These are phyloP conservation scores for Eulimnadia texana DNA, from an alignment of 1,140 invertebrate genomes.

Conservation along the genomic window DNA sequence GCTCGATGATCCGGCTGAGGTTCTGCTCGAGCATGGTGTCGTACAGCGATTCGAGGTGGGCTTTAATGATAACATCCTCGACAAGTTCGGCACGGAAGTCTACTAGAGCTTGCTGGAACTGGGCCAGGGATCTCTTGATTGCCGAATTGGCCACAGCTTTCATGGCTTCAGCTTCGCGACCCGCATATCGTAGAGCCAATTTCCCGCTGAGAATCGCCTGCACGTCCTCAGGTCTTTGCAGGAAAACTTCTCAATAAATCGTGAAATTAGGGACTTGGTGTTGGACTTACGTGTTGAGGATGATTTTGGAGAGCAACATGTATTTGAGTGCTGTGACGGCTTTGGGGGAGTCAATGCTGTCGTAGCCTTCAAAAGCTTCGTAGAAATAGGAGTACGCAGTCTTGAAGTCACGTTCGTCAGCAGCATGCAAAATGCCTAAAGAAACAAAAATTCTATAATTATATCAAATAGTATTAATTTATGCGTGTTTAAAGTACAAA, in stretches of 20 bases:
- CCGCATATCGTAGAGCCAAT: conserved; percentile 88
- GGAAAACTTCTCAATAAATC: conserved; percentile 7
- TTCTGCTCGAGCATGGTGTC: conserved; percentile 99
- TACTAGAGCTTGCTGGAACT: conserved; percentile 77
- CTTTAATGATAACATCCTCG: conserved; percentile 89
- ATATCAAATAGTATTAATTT: conserved; percentile 6
- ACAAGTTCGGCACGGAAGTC: conserved; percentile 79
- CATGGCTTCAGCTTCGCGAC: conserved; percentile 94
- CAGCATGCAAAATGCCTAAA: conserved; percentile 84
- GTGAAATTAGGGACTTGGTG: neutral
- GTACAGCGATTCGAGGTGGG: conserved; percentile 90
- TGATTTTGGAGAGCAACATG: conserved; percentile 97
- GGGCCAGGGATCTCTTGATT: conserved; percentile 86
- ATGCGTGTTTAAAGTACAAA: too few species aligned
- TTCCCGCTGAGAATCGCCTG: conserved; percentile 90
- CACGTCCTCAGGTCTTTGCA: conserved; percentile 75
- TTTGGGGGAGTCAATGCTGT: conserved; percentile 82
- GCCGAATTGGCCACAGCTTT: conserved; percentile 89
- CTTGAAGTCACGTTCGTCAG: conserved; percentile 98
- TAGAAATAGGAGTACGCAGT: conserved; percentile 99
- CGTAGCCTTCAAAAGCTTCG: conserved; percentile 98
- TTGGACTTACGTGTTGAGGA: conserved; percentile 59
- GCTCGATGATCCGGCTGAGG: conserved; percentile 94
- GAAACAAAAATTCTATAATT: conserved; percentile 13
- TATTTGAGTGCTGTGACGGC: conserved; percentile 92